A percentile compares a stretch with the other conserved stretches of the same genome.
Conservation (phyloP, 2,113 vertebrate genomes). For the Riparia riparia region DNA sequence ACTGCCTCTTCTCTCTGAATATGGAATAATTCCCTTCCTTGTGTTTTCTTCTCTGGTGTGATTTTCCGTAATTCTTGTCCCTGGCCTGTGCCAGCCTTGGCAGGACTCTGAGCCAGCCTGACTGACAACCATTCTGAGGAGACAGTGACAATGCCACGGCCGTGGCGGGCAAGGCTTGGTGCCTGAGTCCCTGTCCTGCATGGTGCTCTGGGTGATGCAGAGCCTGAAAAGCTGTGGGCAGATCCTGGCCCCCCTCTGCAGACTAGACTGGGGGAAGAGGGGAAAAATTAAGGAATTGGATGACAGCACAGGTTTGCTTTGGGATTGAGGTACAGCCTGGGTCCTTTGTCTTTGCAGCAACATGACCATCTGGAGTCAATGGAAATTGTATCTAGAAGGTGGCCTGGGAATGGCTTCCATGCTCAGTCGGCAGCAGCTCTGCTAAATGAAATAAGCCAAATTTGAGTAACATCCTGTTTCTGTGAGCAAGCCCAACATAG, state of each 20-base stretch:
- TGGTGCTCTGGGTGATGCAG: background rate
- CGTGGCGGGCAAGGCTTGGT: too few species aligned
- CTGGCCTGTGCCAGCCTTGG: background rate
- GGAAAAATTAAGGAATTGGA: background rate
- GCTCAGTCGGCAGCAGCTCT: background rate
- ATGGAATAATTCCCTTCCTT: background rate
- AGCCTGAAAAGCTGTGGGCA: background rate
- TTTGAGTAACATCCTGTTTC: background rate
- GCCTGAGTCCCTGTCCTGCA: background rate
- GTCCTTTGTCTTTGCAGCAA: background rate
- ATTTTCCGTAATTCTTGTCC: background rate
- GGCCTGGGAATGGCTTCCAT: background rate
- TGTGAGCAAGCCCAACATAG: background rate
- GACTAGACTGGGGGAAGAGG: too few species aligned
- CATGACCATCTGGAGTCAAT: background rate
- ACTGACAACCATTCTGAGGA: background rate
- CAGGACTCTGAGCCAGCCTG: background rate
- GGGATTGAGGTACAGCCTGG: background rate
- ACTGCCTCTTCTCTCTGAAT: background rate
- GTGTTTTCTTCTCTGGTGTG: background rate
- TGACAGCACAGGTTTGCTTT: background rate
- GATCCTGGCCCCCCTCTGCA: accelerated
- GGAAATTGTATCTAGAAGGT: background rate
- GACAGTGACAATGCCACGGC: background rate
- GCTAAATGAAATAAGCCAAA: background rate